phyloP scores from a whole-genome alignment of 2,888 invertebrate genomes.

The Andrena hattorfiana region DNA sequence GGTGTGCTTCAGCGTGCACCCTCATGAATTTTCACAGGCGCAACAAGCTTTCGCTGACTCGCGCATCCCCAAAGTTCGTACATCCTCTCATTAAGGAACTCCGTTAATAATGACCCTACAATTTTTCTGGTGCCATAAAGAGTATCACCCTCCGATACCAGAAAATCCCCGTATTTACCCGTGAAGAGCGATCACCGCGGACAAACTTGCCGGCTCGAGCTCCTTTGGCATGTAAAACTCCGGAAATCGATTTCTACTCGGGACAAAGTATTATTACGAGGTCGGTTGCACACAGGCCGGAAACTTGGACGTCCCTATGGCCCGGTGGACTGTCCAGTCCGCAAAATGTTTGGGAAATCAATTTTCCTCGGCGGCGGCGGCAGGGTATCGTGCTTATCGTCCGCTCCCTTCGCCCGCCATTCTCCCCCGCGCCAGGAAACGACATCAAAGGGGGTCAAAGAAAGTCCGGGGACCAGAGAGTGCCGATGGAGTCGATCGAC shows the following conservation, averaged over 20 bases:
- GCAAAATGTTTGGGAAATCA: constrained; percentile 52
- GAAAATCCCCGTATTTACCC: not conserved
- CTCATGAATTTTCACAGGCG: too few species aligned
- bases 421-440: constrained; percentile 23
- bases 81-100: too few species aligned
- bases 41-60: too few species aligned
- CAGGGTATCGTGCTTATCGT: constrained; percentile 50
- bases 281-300: not conserved
- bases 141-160: too few species aligned
- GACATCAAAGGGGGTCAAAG: constrained; percentile 57
- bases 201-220: constrained; percentile 15
- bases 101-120: too few species aligned
- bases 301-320: constrained; percentile 9
- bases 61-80: too few species aligned
- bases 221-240: constrained; percentile 18
- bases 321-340: not conserved
- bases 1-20: too few species aligned
- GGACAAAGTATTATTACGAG: constrained; percentile 44
- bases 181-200: not conserved
- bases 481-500: constrained; percentile 66
- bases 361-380: constrained; percentile 28
- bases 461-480: constrained; percentile 47
- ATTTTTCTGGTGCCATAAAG: too few species aligned
- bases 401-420: not conserved
- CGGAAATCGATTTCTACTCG: constrained; percentile 39